Evolutionary conservation across 1,140 invertebrate genomes (phyloP), one percentile per base, ranked within the genome.

Genomic region (Cydia strobilella): DNA sequence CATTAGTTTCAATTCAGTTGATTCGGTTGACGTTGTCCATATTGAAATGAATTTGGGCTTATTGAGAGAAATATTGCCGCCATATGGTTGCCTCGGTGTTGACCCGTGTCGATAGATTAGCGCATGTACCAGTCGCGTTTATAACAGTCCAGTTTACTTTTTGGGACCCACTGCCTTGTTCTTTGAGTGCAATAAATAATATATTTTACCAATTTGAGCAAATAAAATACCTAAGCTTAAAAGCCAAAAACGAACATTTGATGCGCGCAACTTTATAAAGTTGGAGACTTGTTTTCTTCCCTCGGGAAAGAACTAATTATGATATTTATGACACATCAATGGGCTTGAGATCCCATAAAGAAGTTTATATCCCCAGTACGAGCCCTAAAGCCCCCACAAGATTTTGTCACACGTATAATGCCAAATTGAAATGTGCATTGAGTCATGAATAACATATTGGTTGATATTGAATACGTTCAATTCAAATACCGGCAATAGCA

Each of bases 401-500:
- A 15, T 35, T 39, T 69, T 42, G 31, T 20, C 65, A 18, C 35
- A 39, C 54, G n/a, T 31, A 35, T 69, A 69, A 69, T 69, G 65
- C 31, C 65, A 69, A 39, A 69, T 69, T 20, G 65, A 42, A 69
- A 39, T 69, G 65, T 69, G 65, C 65, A 69, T 69, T 18, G 35
- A 69, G 18, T 39, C 35, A 69, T 35, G 65, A 69, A 69, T 69
- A 69, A 39, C 65, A 69, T 69, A 39, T 69, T 35, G 65, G 65
- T 69, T 69, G 65, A 39, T 35, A 69, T 35, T 31, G 63, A 66
- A 35, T 12, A 69, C 65, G 65, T 39, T 69, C 27, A 65, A 15
- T 35, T 35, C 27, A 66, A 39, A 66, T 27, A 10, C 1, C 5
- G n/a, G 27, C 63, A 66, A 35, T 31, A 18, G 27, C 4, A 66